Evolutionary conservation across 2,888 invertebrate genomes (phyloP), one percentile per base, ranked within the genome.

Genomic region (Panorpa germanica): DNA sequence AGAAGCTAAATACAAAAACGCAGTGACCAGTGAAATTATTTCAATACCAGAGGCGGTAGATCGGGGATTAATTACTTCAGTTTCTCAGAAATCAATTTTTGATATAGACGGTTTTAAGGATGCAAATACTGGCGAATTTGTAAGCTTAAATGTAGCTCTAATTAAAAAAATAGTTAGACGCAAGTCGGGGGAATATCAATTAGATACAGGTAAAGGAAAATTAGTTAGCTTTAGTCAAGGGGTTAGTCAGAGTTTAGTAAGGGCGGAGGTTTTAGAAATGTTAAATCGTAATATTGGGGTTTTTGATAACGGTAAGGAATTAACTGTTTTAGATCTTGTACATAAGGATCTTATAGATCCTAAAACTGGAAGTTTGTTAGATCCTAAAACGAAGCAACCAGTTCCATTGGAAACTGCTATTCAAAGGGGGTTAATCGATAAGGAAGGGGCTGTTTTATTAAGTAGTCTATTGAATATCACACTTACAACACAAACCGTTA

Each of bases 31-130:
- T 25, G 76, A 81, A 53, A 57, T 71, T 10, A 63, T 82, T 35
- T 64, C 73, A 13, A 69, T 93, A 36, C 67, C 71, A 11, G 88
- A 91, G 49, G 95, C 95, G 1, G 83, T 88, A 10, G 75, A 81
- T 45, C 71, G 78, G 35, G 93, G 93, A 38, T 65, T 86, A 25
- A 77, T 95, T 34, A 78, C 78, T 15, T 85, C 86, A 2, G 77
- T 90, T 12, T 70, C 77, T 4, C 77, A 82, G 48, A 77, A 77
- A 50, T 82, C 83, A 3, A 78, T 91, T 41, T 91, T 91, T 48
- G 81, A 88, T 50, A 83, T 93, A 36, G 86, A 88, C 42, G 90
- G 81, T 32, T 82, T 90, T 47, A 77, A 75, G 47, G 81, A 85
- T 52, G 73, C 78, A 1, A 66, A 73, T 43, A 76, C 76, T 28